Conservation (phyloP, 2,113 vertebrate species). For the Gadus chalcogrammus region DNA sequence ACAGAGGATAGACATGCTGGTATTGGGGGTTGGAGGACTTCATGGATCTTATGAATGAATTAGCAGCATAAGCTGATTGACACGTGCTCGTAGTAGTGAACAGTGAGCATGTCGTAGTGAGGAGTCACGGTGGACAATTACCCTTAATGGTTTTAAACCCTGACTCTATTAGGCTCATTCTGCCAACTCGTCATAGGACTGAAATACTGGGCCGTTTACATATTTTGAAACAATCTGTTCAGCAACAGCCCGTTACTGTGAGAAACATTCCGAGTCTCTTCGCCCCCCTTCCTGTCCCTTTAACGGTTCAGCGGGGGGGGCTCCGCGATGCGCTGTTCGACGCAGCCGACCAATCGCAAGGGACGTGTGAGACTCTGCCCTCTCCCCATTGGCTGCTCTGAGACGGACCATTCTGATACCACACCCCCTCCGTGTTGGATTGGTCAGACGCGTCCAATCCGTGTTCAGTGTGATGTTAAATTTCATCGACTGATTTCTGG, state of each 20-base stretch:
- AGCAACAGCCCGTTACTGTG: slow-evolving; percentile 19
- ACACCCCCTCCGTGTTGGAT: slow-evolving; percentile 50
- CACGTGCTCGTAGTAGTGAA: too few species aligned
- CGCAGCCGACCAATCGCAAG: slow-evolving; percentile 27
- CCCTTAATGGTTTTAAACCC: too few species aligned
- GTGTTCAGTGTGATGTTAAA: slow-evolving; percentile 56
- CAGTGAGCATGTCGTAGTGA: too few species aligned
- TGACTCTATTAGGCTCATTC: too few species aligned
- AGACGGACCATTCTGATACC: slow-evolving; percentile 71
- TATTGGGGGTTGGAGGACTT: too few species aligned
- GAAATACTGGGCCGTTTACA: background rate
- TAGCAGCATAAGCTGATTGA: too few species aligned
- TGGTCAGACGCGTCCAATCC: slow-evolving; percentile 51
- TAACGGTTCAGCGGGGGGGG: slow-evolving; percentile 28
- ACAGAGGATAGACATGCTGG: too few species aligned
- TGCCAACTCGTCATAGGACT: too few species aligned
- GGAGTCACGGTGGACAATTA: too few species aligned
- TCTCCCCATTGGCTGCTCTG: slow-evolving; percentile 63
- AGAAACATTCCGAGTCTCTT: slow-evolving; percentile 26
- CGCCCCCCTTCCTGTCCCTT: slow-evolving; percentile 47
- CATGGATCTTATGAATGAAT: too few species aligned
- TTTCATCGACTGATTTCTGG: slow-evolving; percentile 81
- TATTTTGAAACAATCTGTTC: background rate
- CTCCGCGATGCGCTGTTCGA: slow-evolving; percentile 40
- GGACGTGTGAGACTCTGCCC: slow-evolving; percentile 39